Conservation (phyloP, 2,797 vertebrate species). For the Phrynocephalus forsythii region DNA sequence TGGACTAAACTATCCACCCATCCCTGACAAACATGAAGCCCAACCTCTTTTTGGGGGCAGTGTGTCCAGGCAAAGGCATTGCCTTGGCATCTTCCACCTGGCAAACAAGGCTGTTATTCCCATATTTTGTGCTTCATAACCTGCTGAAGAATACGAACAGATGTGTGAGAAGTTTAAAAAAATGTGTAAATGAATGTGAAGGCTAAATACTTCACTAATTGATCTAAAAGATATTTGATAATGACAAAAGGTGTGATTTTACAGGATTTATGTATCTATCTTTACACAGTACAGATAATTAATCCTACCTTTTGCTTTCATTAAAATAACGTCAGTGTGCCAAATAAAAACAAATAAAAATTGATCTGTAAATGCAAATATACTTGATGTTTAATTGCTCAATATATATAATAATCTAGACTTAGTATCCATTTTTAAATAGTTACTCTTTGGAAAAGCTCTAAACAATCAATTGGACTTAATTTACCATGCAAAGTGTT, state of each 20-base stretch:
- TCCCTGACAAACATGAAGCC: not conserved
- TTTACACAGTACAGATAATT: constrained; percentile 47
- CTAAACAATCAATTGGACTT: constrained; percentile 56
- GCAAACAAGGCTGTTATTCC: not conserved
- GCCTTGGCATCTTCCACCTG: not conserved
- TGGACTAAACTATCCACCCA: no score
- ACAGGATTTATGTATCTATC: constrained; percentile 24
- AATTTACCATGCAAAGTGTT: constrained; percentile 59
- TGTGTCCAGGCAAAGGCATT: not conserved
- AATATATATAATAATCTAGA: constrained; percentile 39
- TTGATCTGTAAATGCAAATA: constrained; percentile 56
- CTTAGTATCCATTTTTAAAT: constrained; percentile 43
- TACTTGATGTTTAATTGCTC: constrained; percentile 38
- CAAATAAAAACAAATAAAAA: constrained; percentile 49
- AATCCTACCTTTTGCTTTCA: constrained; percentile 34
- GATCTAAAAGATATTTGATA: not conserved
- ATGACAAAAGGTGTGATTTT: not conserved
- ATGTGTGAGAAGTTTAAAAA: not conserved
- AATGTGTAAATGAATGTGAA: not conserved
- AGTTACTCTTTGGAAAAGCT: constrained; percentile 45
- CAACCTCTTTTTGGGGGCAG: not conserved
- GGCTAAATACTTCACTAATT: not conserved
- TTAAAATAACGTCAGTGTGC: constrained; percentile 50
- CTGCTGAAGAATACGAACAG: not conserved
- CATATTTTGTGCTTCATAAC: not conserved